phyloP scores from a whole-genome alignment of 2,888 invertebrate genomes.

The Rapana venosa region DNA sequence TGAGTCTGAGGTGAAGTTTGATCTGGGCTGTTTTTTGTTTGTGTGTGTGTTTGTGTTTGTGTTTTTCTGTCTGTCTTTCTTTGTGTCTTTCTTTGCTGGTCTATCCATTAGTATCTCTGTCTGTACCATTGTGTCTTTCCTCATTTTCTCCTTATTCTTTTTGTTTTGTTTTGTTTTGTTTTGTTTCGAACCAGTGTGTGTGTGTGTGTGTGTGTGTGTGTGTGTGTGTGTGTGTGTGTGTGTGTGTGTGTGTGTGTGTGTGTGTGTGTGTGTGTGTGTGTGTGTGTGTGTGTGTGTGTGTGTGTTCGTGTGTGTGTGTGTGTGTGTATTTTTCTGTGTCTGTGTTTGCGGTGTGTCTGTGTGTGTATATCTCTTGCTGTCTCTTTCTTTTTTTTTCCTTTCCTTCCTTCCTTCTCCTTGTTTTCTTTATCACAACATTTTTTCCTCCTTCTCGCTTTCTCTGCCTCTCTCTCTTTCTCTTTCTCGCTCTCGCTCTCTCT shows the following conservation, averaged over 20 bases:
- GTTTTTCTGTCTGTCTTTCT: neutral
- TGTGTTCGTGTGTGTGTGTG: neutral
- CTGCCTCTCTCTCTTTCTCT: neutral
- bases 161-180: too few species aligned
- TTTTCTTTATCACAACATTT: neutral
- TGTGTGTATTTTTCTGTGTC: neutral
- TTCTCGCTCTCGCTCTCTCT: neutral
- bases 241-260: neutral
- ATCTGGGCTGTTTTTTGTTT: neutral
- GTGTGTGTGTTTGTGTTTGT: neutral
- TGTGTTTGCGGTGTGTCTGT: too few species aligned
- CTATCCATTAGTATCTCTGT: neutral
- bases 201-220: neutral
- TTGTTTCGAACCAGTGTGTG: neutral
- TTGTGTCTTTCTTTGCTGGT: neutral
- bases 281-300: neutral
- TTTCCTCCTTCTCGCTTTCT: neutral
- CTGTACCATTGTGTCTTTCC: too few species aligned
- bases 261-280: neutral
- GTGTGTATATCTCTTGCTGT: too few species aligned
- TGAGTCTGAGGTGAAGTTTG: neutral
- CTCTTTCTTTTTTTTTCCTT: neutral
- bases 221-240: neutral
- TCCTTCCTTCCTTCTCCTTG: neutral
- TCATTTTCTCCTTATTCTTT: too few species aligned